Conservation (phyloP, 2,888 invertebrate species). For the Salpingus planirostris region DNA sequence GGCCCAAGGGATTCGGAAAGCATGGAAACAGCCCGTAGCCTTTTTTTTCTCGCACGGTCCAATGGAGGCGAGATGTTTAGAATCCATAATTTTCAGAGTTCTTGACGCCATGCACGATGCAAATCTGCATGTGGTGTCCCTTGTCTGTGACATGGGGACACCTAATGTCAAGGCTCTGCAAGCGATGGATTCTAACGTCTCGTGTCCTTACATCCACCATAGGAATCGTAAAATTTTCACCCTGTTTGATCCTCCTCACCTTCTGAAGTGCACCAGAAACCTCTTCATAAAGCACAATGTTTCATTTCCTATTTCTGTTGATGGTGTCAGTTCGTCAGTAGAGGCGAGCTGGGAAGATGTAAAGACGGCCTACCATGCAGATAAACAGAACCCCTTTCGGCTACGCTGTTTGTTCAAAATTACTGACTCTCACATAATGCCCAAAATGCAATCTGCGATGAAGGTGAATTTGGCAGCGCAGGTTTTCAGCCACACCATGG, state of each 20-base stretch:
- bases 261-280: slow-evolving; percentile 1
- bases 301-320: background rate
- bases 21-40: slow-evolving; percentile 2
- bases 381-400: background rate
- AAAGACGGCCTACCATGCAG: slow-evolving; percentile 1
- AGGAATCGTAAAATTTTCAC: background rate
- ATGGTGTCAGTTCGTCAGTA: background rate
- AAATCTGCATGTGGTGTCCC: background rate
- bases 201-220: slow-evolving; percentile 1
- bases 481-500: slow-evolving; percentile 8
- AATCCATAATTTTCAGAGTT: background rate
- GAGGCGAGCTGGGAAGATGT: slow-evolving; percentile 3
- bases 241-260: slow-evolving; percentile 3
- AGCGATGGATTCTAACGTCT: slow-evolving; percentile 1
- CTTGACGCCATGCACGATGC: background rate
- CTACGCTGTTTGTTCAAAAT: slow-evolving; percentile 4
- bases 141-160: slow-evolving; percentile 3
- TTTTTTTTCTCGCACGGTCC: background rate
- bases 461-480: slow-evolving; percentile 13
- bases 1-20: background rate
- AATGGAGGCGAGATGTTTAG: background rate
- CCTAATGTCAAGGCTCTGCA: slow-evolving; percentile 1
- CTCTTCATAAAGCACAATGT: slow-evolving; percentile 1
- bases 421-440: slow-evolving; percentile 5
- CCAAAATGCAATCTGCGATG: slow-evolving; percentile 9